These are phyloP conservation scores for Caenorhabditis virilis DNA, from an alignment of 2,888 invertebrate species.

Conservation along the genomic window DNA sequence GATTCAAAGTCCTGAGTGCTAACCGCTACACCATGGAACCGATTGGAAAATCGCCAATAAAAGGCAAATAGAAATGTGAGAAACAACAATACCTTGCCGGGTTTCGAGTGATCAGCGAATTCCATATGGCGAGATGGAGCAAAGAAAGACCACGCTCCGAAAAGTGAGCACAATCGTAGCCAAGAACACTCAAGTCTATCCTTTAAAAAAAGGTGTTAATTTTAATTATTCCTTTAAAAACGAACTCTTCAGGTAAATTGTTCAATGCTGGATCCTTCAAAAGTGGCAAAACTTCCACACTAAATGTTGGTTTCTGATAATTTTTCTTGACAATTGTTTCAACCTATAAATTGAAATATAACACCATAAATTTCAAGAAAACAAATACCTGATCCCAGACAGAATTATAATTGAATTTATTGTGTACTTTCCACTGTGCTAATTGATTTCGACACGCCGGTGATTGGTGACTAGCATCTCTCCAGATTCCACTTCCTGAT, in stretches of 20 bases:
- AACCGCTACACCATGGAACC: constrained; percentile 56
- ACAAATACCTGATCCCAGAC: constrained; percentile 59
- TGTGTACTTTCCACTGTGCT: constrained; percentile 48
- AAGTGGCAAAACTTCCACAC: constrained; percentile 51
- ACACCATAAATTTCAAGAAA: too few relatives aligned
- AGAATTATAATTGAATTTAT: constrained; percentile 47
- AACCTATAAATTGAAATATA: too few relatives aligned
- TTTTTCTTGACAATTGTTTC: constrained; percentile 52
- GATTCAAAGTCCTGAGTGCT: constrained; percentile 57
- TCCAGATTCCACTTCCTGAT: constrained; percentile 53
- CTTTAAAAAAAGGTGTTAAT: constrained; percentile 17
- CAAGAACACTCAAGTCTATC: constrained; percentile 47
- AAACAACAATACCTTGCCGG: constrained; percentile 11
- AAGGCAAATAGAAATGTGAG: neutral
- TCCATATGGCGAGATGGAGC: constrained; percentile 48
- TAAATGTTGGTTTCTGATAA: constrained; percentile 44
- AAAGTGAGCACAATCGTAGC: constrained; percentile 57
- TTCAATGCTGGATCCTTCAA: constrained; percentile 47
- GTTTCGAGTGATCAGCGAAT: constrained; percentile 44
- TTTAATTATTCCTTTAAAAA: neutral
- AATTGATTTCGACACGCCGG: constrained; percentile 46
- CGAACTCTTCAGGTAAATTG: constrained; percentile 47
- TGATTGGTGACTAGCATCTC: constrained; percentile 43
- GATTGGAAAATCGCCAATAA: too few relatives aligned
- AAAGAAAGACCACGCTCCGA: constrained; percentile 52